These are phyloP conservation scores for Macrocentrus cingulum DNA, from an alignment of 1,140 invertebrate species.

Conservation along the genomic window DNA sequence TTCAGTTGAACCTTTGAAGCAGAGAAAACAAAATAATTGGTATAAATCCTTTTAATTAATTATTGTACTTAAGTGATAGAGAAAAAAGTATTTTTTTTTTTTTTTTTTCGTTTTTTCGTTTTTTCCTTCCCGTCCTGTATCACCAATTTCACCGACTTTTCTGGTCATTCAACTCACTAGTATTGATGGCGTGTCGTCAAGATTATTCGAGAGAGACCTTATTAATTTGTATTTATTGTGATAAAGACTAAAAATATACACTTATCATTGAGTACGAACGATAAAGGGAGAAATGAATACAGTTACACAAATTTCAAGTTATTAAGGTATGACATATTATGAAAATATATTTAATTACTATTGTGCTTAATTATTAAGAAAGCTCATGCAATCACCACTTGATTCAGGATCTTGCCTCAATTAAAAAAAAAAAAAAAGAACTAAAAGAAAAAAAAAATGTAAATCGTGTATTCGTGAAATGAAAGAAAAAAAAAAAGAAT, in stretches of 20 bases:
- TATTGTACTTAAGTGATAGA: not conserved
- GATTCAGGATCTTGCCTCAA: slow-evolving; percentile 9
- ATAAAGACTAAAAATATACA: not conserved
- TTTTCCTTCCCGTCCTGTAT: too few species aligned
- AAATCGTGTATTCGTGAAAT: slow-evolving; percentile 29
- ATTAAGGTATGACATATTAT: not conserved
- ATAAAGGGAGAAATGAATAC: not conserved
- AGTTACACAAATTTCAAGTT: not conserved
- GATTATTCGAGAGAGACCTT: not conserved
- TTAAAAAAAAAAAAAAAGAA: too few species aligned
- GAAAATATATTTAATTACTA: slow-evolving; percentile 3
- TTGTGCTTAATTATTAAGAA: slow-evolving; percentile 9
- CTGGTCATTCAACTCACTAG: slow-evolving; percentile 21
- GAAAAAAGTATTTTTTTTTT: not conserved
- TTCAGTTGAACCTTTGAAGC: not conserved
- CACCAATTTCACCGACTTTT: not conserved
- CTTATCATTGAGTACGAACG: not conserved
- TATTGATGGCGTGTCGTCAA: slow-evolving; percentile 27
- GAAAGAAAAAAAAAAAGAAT: not conserved
- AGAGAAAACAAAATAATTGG: too few species aligned
- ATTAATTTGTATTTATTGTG: not conserved
- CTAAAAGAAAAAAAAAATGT: too few species aligned
- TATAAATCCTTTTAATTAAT: too few species aligned
- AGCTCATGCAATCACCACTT: slow-evolving; percentile 1
- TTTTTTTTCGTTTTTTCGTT: not conserved